Evolutionary conservation across 2,113 vertebrate genomes (phyloP).

Genomic region (Cynopterus brachyotis): DNA sequence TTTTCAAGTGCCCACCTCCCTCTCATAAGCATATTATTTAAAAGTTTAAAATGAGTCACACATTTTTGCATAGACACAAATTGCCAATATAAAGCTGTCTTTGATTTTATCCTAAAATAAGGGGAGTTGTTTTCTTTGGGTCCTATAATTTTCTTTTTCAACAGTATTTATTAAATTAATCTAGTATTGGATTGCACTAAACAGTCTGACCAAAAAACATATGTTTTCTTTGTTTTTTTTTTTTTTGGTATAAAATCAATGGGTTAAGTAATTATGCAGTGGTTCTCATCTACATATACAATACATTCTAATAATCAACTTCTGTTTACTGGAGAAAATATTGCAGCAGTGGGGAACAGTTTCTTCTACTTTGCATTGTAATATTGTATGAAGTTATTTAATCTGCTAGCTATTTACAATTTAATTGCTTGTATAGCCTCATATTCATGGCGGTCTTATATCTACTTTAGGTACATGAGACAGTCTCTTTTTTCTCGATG

Average conservation of each 20-base stretch:
- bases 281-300: constrained; percentile 66
- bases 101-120: constrained; percentile 76
- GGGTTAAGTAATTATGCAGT: constrained; percentile 67
- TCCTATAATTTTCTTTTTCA: constrained; percentile 76
- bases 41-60: constrained; percentile 76
- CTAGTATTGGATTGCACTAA: constrained; percentile 70
- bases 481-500: constrained; percentile 40
- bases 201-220: constrained; percentile 67
- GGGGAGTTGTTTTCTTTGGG: constrained; percentile 43
- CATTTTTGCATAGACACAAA: constrained; percentile 73
- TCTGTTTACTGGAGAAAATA: constrained; percentile 62
- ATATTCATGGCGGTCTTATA: constrained; percentile 53
- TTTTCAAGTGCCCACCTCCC: constrained; percentile 50
- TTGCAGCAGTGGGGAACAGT: constrained; percentile 28
- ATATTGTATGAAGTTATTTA: constrained; percentile 39
- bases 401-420: constrained; percentile 32
- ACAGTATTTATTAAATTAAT: constrained; percentile 78
- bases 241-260: constrained; percentile 62
- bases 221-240: constrained; percentile 73
- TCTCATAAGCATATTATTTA: constrained; percentile 40
- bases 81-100: constrained; percentile 72
- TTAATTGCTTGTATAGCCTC: constrained; percentile 31
- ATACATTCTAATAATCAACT: constrained; percentile 66
- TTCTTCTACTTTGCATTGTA: constrained; percentile 58
- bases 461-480: constrained; percentile 44